Evolutionary conservation across 2,888 invertebrate species (phyloP).

Genomic region (Chironomus riparius): DNA sequence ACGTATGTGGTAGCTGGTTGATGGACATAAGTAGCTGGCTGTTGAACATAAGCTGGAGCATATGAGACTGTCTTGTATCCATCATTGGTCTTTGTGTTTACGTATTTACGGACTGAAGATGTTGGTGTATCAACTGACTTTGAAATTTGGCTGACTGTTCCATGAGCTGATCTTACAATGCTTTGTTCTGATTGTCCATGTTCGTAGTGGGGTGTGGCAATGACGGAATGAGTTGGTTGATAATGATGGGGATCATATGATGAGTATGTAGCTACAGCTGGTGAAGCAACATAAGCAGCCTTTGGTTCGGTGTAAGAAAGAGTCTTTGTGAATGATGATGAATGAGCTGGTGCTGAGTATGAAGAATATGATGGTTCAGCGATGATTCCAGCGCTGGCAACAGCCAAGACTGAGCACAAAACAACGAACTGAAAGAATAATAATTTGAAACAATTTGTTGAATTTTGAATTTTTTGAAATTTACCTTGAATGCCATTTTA

Average conservation of each 20-base stretch:
- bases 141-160: conserved; percentile 28
- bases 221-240: conserved; percentile 2
- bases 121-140: conserved; percentile 28
- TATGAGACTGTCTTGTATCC: conserved; percentile 10
- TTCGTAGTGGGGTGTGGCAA: neutral
- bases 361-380: conserved; percentile 24
- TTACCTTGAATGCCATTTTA: conserved; percentile 27
- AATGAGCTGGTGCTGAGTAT: neutral
- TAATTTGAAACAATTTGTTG: too few relatives aligned
- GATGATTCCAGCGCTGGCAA: conserved; percentile 32
- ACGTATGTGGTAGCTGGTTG: neutral
- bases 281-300: neutral
- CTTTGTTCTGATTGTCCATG: conserved; percentile 25
- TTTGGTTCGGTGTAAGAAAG: conserved; percentile 18
- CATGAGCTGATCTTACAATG: conserved; percentile 19
- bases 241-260: neutral
- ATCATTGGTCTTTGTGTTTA: conserved; percentile 21
- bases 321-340: neutral
- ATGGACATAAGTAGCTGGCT: neutral
- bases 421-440: conserved; percentile 31
- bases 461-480: too few relatives aligned
- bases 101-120: conserved; percentile 28
- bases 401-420: conserved; percentile 32
- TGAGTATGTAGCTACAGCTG: neutral
- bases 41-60: neutral